Conservation (phyloP, 2,113 vertebrate species). For the Eulemur macaco region DNA sequence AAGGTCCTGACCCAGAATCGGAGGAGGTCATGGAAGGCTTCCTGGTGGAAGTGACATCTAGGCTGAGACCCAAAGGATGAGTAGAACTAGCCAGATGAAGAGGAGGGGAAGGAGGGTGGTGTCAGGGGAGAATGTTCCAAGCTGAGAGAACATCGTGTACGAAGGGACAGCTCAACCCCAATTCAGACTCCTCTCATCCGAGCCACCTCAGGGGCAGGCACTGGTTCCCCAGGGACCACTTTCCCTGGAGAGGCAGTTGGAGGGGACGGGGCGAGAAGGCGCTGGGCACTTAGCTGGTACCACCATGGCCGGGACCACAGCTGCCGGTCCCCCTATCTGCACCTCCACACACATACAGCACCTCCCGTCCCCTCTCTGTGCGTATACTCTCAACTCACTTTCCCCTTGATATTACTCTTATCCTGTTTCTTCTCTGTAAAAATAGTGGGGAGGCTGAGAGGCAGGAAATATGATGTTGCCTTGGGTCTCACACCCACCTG, state of each 20-base stretch:
- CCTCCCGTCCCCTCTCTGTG: background rate
- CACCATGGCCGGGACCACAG: background rate
- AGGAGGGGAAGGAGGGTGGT: background rate
- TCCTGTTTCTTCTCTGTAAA: background rate
- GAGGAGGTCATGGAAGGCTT: background rate
- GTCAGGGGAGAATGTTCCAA: background rate
- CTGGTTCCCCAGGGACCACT: background rate
- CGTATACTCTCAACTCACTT: background rate
- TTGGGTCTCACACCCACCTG: background rate
- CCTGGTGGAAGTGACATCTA: background rate
- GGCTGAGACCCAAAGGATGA: background rate
- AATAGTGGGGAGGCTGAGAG: background rate
- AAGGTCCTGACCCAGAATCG: background rate
- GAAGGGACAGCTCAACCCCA: background rate
- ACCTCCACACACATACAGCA: rapidly evolving
- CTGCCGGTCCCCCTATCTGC: background rate
- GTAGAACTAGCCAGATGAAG: background rate
- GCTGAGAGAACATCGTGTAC: background rate
- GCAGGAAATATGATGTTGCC: background rate
- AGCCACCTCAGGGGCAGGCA: background rate
- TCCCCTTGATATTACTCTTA: background rate
- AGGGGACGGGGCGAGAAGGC: background rate
- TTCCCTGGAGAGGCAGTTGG: background rate
- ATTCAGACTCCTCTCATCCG: background rate
- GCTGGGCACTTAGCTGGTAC: background rate